Conservation (phyloP, 2,797 vertebrate genomes). For the Capromys pilorides region DNA sequence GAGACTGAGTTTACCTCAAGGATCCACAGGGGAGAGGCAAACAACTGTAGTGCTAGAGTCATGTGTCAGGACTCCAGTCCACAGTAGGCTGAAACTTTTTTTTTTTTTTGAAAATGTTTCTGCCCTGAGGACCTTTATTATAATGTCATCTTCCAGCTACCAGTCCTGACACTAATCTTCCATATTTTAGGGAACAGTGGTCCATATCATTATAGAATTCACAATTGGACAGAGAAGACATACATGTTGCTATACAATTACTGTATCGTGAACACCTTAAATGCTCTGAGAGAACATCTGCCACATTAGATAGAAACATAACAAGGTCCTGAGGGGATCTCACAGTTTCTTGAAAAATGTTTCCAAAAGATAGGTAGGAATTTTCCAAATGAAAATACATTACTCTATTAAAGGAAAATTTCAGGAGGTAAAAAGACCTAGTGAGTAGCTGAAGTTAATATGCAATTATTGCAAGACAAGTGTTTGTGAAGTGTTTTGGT, state of each 20-base stretch:
- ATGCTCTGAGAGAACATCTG: not conserved
- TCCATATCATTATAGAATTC: not conserved
- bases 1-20: not conserved
- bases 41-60: not conserved
- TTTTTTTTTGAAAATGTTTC: not conserved
- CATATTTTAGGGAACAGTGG: not conserved
- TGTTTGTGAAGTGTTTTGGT: not conserved
- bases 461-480: not conserved
- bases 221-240: not conserved
- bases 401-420: not conserved
- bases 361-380: not conserved
- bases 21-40: not conserved
- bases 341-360: not conserved
- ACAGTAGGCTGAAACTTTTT: not conserved
- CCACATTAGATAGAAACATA: conserved; percentile 29
- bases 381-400: not conserved
- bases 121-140: not conserved
- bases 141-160: not conserved
- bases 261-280: not conserved
- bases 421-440: not conserved
- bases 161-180: not conserved
- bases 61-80: not conserved
- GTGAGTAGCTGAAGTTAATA: not conserved
- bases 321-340: not conserved
- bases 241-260: not conserved